Base-by-base conservation (phyloP, 2,113 vertebrate species). In the Ptilonorhynchus violaceus region DNA sequence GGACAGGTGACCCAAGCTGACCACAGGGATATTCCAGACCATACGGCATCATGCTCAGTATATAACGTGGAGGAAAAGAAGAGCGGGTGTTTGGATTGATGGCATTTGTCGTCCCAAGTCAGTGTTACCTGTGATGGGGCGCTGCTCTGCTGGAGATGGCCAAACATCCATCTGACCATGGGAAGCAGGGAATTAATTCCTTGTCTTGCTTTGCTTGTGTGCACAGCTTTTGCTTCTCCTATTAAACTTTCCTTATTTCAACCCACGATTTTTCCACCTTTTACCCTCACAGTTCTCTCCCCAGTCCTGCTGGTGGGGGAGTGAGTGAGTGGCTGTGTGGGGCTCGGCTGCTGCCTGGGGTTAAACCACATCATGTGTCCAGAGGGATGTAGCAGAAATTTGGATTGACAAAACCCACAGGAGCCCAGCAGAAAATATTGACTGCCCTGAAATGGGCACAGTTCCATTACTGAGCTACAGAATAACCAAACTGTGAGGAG, bases 41-140 rank as follows among this genome's bases (percentile, higher is more conserved):
- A 2, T 20, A 13, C 44, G 28, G 3, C 33, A n/a, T 53, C 33
- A 13, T 53, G 18, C 27, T 52, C 46, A 28, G 27, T 19, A 8
- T 33, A 28, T 23, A 37, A 75, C n/a, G 15, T 16, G 10, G 7
- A 20, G 21, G 21, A 9, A 7, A 74, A 42, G 37, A 44, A n/a
- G 24, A 50, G 17, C 17, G 44, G 18, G 33, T 21, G 7, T 59
- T 60, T 25, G 37, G 15, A 37, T 2, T 37, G 13, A 37, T 18
- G 25, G 31, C 6, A 1, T 44, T 62, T 62, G 5, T 62, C 11
- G 52, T 52, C 31, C 46, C 17, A 37, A 77, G 17, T 37, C 22
- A 27, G 11, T 5, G 3, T 37, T 50, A 27, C 6, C 0, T 22
- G 17, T 14, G 21, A 27, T 59, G 27, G 25, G 5, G 4, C 6